Evolutionary conservation across 2,797 vertebrate genomes (phyloP).

Genomic region (Diplodus puntazzo): DNA sequence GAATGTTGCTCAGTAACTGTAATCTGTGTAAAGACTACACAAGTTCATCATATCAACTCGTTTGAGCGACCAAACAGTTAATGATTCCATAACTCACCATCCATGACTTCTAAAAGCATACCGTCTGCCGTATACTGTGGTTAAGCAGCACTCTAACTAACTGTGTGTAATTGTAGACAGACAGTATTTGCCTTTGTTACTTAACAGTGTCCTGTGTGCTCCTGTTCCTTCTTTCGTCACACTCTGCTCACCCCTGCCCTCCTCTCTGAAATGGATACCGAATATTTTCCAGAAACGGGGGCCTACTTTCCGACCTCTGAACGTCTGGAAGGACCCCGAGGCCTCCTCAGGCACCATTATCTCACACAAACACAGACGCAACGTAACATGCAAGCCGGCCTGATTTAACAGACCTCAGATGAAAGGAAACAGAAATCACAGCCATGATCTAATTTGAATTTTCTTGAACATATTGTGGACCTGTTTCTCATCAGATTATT

Average conservation of each 20-base stretch:
- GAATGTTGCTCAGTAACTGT: too few species aligned
- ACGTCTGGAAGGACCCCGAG: slow-evolving; percentile 52
- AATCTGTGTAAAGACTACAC: too few species aligned
- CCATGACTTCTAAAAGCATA: background rate
- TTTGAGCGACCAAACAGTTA: background rate
- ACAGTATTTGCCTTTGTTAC: slow-evolving; percentile 52
- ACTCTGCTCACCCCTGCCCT: slow-evolving; percentile 61
- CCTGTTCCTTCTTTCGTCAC: slow-evolving; percentile 55
- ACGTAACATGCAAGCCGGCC: background rate
- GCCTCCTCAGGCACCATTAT: slow-evolving; percentile 55
- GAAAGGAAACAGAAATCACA: background rate
- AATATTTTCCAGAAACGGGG: slow-evolving; percentile 73
- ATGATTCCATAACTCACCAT: slow-evolving; percentile 4
- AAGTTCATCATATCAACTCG: background rate
- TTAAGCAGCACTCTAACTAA: background rate
- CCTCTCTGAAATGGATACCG: slow-evolving; percentile 69
- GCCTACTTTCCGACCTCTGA: slow-evolving; percentile 69
- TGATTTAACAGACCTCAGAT: slow-evolving; percentile 22
- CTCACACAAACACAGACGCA: slow-evolving; percentile 20
- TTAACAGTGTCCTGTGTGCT: slow-evolving; percentile 33
- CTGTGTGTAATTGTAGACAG: slow-evolving; percentile 23
- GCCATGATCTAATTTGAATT: background rate
- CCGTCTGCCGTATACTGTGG: background rate
- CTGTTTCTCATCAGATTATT: slow-evolving; percentile 5
- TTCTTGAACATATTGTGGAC: background rate